Evolutionary conservation across 2,797 vertebrate species (phyloP).

Genomic region (Aselliscus stoliczkanus): DNA sequence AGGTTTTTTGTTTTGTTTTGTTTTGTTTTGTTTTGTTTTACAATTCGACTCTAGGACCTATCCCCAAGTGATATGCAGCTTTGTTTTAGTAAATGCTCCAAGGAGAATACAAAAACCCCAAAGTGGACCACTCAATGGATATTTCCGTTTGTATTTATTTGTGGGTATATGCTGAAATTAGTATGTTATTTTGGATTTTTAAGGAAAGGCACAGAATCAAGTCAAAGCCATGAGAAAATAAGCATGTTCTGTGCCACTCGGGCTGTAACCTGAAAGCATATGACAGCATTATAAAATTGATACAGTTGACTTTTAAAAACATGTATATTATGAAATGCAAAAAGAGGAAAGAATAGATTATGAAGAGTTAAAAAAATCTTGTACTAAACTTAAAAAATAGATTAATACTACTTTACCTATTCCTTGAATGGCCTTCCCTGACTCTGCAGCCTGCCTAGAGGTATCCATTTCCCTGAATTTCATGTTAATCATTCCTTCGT

Average conservation of each 20-base stretch:
- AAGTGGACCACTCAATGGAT: neutral
- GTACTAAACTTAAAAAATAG: neutral
- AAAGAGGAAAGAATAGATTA: neutral
- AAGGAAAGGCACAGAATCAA: neutral
- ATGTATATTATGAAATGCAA: neutral
- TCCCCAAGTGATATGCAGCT: neutral
- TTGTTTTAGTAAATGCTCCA: conserved; percentile 24
- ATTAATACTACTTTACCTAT: neutral
- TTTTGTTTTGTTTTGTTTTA: neutral
- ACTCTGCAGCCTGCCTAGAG: neutral
- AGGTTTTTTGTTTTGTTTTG: neutral
- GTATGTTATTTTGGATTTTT: neutral
- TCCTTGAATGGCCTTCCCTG: neutral
- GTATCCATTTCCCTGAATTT: neutral
- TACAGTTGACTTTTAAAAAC: neutral
- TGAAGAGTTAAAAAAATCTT: neutral
- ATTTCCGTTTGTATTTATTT: neutral
- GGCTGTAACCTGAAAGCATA: neutral
- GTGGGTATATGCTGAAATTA: neutral
- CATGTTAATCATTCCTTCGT: neutral
- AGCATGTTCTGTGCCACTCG: neutral
- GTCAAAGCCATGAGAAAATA: neutral
- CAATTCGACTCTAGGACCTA: neutral
- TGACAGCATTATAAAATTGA: neutral
- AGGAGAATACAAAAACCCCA: neutral